phyloP scores from a whole-genome alignment of 2,113 vertebrate species.

The Clarias magur region DNA sequence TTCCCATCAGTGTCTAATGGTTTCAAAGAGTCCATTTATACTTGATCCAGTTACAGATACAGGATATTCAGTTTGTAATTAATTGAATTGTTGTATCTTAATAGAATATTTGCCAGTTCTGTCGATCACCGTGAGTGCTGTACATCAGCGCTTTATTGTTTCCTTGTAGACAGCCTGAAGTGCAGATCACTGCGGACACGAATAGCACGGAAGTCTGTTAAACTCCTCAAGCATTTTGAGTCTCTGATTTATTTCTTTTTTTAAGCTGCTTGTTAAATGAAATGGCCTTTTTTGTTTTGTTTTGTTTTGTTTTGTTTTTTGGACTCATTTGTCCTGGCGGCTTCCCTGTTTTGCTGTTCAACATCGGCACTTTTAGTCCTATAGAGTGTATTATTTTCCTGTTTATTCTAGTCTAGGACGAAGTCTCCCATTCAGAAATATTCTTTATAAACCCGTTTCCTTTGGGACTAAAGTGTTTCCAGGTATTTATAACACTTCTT shows the following conservation, averaged over 20 bases:
- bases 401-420: not conserved
- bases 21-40: conserved; percentile 26
- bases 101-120: conserved; percentile 29
- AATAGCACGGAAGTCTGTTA: not conserved
- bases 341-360: too few species aligned
- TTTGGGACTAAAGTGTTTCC: not conserved
- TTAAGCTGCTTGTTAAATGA: conserved; percentile 3
- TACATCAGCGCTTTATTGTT: conserved; percentile 9
- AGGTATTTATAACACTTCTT: not conserved
- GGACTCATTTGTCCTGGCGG: not conserved
- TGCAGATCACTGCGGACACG: not conserved
- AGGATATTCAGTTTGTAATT: conserved; percentile 38
- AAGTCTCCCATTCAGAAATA: not conserved
- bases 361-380: not conserved
- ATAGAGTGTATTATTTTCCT: not conserved
- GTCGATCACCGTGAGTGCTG: conserved; percentile 9
- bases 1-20: conserved; percentile 36
- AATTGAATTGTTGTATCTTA: conserved; percentile 35
- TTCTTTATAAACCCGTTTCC: not conserved
- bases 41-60: conserved; percentile 29
- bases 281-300: not conserved
- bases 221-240: conserved; percentile 2
- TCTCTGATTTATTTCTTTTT: conserved; percentile 5
- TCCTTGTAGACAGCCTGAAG: conserved; percentile 17
- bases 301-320: too few species aligned